phyloP scores from a whole-genome alignment of 2,797 vertebrate genomes.

The Anniella stebbinsi region DNA sequence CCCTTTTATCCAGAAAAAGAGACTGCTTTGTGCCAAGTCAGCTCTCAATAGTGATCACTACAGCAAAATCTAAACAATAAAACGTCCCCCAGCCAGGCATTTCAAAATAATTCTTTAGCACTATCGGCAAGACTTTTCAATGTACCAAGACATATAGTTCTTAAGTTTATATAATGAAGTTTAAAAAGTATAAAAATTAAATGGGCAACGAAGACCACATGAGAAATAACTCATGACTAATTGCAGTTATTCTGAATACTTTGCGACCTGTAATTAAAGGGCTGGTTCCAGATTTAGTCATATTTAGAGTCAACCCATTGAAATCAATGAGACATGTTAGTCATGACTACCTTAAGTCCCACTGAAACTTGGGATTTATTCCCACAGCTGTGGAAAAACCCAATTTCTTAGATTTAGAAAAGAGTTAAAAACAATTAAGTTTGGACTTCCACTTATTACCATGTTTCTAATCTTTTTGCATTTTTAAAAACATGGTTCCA shows the following conservation, averaged over 20 bases:
- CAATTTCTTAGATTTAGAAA: not conserved
- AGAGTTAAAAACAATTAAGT: not conserved
- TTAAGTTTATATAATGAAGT: not conserved
- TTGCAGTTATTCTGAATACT: not conserved
- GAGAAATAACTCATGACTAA: not conserved
- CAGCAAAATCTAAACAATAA: constrained; percentile 65
- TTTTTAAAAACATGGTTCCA: not conserved
- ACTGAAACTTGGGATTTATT: not conserved
- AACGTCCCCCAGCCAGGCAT: not conserved
- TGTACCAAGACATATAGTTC: constrained; percentile 27
- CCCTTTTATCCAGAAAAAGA: constrained; percentile 73
- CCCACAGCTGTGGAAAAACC: not conserved
- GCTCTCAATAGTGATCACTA: constrained; percentile 73
- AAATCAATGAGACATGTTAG: too few species aligned
- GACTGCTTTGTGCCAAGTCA: constrained; percentile 72
- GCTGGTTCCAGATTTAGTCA: not conserved
- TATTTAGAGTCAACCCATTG: not conserved
- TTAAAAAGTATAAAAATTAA: constrained; percentile 33
- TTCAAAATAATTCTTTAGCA: constrained; percentile 44
- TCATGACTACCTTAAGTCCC: too few species aligned
- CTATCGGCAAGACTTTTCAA: constrained; percentile 46
- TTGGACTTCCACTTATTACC: not conserved
- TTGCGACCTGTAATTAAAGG: not conserved
- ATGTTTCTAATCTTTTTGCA: not conserved
- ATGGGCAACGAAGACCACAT: not conserved